These are phyloP conservation scores for Serrognathus titanus DNA, from an alignment of 2,888 invertebrate genomes.

Conservation along the genomic window DNA sequence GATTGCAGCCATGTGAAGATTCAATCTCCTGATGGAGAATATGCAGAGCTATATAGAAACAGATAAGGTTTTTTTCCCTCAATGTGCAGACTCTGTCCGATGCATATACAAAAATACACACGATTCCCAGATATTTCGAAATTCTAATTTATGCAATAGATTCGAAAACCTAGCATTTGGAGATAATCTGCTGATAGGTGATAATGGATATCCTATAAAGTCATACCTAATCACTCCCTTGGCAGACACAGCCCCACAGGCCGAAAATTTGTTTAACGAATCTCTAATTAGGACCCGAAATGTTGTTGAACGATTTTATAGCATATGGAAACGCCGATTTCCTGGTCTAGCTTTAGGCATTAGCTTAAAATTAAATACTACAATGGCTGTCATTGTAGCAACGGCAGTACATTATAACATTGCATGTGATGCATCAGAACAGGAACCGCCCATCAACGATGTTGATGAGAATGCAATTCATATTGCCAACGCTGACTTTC, in stretches of 20 bases:
- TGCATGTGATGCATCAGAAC: conserved; percentile 25
- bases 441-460: not conserved
- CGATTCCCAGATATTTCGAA: not conserved
- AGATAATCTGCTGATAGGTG: not conserved
- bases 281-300: conserved; percentile 36
- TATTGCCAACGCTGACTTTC: too few relatives aligned
- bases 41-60: conserved; percentile 7
- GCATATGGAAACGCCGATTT: conserved; percentile 31
- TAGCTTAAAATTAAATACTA: conserved; percentile 13
- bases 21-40: not conserved
- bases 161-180: not conserved
- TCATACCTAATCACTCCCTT: not conserved
- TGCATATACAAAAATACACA: not conserved
- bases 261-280: conserved; percentile 29
- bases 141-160: not conserved
- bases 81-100: not conserved
- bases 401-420: conserved; percentile 33
- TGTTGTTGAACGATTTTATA: conserved; percentile 20
- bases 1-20: not conserved
- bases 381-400: conserved; percentile 27
- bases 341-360: conserved; percentile 13
- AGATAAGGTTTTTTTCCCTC: conserved; percentile 1
- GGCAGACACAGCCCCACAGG: not conserved
- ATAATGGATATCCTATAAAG: not conserved
- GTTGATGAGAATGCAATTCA: too few relatives aligned